Evolutionary conservation across 2,888 invertebrate genomes (phyloP).

Genomic region (Mesochorus sp.): DNA sequence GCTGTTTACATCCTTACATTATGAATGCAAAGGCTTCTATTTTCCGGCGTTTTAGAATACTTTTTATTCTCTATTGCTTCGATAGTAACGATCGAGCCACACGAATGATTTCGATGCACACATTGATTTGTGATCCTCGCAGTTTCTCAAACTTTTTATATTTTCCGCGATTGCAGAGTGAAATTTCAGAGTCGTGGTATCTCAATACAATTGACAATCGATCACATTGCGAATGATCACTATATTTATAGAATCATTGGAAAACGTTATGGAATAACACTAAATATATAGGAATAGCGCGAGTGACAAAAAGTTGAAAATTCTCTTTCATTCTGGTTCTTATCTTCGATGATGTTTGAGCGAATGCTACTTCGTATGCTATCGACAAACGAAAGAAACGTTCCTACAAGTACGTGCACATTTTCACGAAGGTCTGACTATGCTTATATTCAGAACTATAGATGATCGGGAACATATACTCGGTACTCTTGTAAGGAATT

Average conservation of each 20-base stretch:
- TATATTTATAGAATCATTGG: not conserved
- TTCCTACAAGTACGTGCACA: conserved; percentile 70
- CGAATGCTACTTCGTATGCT: conserved; percentile 76
- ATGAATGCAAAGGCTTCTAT: not conserved
- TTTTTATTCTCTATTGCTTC: too few relatives aligned
- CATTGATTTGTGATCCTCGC: too few relatives aligned
- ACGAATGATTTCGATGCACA: too few relatives aligned
- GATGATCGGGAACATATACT: too few relatives aligned
- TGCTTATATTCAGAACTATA: conserved; percentile 26
- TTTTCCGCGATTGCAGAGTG: too few relatives aligned
- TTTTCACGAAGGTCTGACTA: conserved; percentile 53
- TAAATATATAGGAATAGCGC: not conserved
- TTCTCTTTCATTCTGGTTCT: conserved; percentile 23
- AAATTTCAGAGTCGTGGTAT: too few relatives aligned
- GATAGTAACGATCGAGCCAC: too few relatives aligned
- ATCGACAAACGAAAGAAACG: conserved; percentile 68
- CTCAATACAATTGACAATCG: too few relatives aligned
- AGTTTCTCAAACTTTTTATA: too few relatives aligned
- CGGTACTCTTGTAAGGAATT: too few relatives aligned
- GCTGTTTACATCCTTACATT: not conserved
- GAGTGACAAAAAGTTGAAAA: conserved; percentile 26
- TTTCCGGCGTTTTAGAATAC: not conserved
- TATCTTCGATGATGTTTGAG: conserved; percentile 69
- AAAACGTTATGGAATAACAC: not conserved
- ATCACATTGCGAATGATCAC: too few relatives aligned